Base-by-base conservation (phyloP, 2,797 vertebrate species). In the Mormyrus proboscirostris region DNA sequence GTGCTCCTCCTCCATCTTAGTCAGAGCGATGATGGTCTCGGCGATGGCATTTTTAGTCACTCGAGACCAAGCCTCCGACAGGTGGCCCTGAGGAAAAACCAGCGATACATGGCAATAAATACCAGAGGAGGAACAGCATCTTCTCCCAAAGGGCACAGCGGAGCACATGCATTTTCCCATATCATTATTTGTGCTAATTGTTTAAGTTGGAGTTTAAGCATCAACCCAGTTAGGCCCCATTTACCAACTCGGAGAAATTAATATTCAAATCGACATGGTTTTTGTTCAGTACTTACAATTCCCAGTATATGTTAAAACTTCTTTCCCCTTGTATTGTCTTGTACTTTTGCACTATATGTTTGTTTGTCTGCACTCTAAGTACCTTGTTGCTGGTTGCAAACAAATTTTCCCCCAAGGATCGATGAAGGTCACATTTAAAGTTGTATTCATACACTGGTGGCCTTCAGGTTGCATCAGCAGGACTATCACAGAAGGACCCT, bases 1-100 rank as follows among this genome's bases (percentile, higher is more conserved):
- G 91, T 98, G 98, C 91, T 99, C 98, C 94, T 99, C 99, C 93
- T 99, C 99, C 98, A 99, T 99, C 95, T 99, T 99, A 92, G 99
- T 99, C 92, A 99, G 95, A 65, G 99, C 99, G 93, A 99, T 99
- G 93, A 99, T 99, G 90, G 99, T 99, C 95, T 99, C 99, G 76
- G 99, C 99, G 90, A 99, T 99, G 91, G 99, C 97, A 88, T 99
- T 99, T 95, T 99, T 99, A 65, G 99, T 99, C 88, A 99, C 98
- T 91, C 98, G 97, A 85, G 99, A 99, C 99, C 99, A 99, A 55
- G 98, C 97, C 87, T 99, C 99, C 0, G 99, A 99, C 5, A 99
- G 96, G 93, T 99, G 98, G 85, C 99, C 99, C 99, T 99, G 91
- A 91, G 83, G 25, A 93, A 89, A 19, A 94, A 87, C 8, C 19